phyloP scores from a whole-genome alignment of 2,797 vertebrate genomes.

The Gobionotothen gibberifrons region DNA sequence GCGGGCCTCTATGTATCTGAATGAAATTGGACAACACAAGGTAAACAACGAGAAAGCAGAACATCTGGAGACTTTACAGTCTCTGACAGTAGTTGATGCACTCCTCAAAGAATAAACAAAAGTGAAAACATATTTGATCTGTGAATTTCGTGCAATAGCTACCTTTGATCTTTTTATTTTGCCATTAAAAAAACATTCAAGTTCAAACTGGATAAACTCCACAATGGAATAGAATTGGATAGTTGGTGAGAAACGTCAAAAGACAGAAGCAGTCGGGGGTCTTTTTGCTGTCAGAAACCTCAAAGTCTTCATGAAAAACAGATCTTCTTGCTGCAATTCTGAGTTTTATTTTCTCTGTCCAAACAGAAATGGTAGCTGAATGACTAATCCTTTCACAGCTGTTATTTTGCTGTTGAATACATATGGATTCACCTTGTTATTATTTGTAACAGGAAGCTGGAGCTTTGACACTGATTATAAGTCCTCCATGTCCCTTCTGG shows the following conservation, averaged over 20 bases:
- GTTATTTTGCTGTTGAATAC: not conserved
- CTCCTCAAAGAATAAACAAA: constrained; percentile 3
- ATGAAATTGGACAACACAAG: not conserved
- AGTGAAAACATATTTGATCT: not conserved
- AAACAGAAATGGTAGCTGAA: not conserved
- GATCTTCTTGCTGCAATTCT: not conserved
- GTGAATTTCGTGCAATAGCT: not conserved
- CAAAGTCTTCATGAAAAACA: not conserved
- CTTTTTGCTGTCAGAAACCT: constrained; percentile 22
- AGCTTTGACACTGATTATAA: constrained; percentile 41
- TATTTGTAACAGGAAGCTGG: constrained; percentile 1
- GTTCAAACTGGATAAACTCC: constrained; percentile 14
- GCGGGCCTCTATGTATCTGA: constrained; percentile 12
- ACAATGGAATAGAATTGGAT: not conserved
- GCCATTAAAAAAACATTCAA: not conserved
- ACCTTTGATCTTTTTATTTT: constrained; percentile 7
- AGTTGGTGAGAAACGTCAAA: constrained; percentile 19
- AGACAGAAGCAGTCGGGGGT: constrained; percentile 21
- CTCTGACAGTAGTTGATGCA: not conserved
- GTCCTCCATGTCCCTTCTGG: constrained; percentile 13
- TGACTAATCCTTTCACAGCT: not conserved
- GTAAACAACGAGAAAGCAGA: not conserved
- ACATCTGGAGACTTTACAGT: not conserved
- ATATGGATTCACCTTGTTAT: not conserved
- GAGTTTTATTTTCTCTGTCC: not conserved